These are phyloP conservation scores for Smutsia temminckii DNA, from an alignment of 2,797 vertebrate species.

Conservation along the genomic window DNA sequence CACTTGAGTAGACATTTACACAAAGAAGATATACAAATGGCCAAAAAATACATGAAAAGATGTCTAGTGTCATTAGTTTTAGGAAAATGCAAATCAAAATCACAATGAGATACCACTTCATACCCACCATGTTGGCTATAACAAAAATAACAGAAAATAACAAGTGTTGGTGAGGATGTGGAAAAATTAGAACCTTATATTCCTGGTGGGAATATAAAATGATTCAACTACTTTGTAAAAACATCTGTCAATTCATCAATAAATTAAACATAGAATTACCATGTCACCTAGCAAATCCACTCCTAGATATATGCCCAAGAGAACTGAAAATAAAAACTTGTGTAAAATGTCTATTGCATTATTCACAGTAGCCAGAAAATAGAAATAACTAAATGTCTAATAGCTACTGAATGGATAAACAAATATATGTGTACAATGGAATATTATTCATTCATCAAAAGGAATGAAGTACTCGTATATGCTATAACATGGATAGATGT, in stretches of 20 bases:
- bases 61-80: not conserved
- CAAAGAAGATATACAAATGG: not conserved
- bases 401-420: not conserved
- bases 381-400: not conserved
- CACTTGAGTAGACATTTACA: not conserved
- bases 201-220: not conserved
- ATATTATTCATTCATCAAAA: not conserved
- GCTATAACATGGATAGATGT: not conserved
- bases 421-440: not conserved
- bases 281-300: not conserved
- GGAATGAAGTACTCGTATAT: not conserved
- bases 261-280: not conserved
- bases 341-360: not conserved
- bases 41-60: not conserved
- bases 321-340: not conserved
- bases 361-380: not conserved
- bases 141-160: not conserved
- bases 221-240: not conserved
- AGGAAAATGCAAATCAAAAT: not conserved
- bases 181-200: not conserved
- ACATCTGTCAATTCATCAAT: not conserved
- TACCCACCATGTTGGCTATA: not conserved
- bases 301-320: not conserved
- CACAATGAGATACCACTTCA: not conserved
- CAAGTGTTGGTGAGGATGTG: not conserved